Conservation (phyloP, 1,140 invertebrate species). For the Tribolium castaneum region DNA sequence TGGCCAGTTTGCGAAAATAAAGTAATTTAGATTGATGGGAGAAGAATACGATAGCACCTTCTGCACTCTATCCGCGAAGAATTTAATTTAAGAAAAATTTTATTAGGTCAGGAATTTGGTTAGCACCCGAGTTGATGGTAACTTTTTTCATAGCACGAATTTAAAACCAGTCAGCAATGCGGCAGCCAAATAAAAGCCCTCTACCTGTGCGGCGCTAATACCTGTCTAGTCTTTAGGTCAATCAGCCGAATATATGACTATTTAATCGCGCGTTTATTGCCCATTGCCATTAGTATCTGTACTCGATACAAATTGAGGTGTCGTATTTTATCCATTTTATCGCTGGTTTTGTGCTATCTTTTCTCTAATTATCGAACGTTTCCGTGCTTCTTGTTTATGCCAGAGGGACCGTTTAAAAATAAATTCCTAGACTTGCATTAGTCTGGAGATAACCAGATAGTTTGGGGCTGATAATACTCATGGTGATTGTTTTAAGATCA, state of each 20-base stretch:
- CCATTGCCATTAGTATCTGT: slow-evolving; percentile 21
- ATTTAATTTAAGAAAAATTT: too few species aligned
- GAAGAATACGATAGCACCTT: slow-evolving; percentile 23
- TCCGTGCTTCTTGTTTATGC: slow-evolving; percentile 5
- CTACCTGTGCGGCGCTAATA: not conserved
- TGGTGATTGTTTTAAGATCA: not conserved
- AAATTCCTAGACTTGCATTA: slow-evolving; percentile 44
- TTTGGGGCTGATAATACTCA: not conserved
- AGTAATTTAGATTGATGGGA: slow-evolving; percentile 49
- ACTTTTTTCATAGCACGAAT: too few species aligned
- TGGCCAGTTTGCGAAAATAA: slow-evolving; percentile 43
- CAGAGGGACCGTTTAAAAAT: slow-evolving; percentile 30
- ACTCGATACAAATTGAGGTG: slow-evolving; percentile 37
- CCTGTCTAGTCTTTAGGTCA: not conserved
- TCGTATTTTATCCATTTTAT: slow-evolving; percentile 34
- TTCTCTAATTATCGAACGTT: slow-evolving; percentile 25
- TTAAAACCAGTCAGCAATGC: too few species aligned
- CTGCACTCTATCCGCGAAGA: not conserved
- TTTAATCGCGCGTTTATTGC: slow-evolving; percentile 18
- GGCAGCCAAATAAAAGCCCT: not conserved
- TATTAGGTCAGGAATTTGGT: too few species aligned
- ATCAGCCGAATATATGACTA: slow-evolving; percentile 8
- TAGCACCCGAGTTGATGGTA: too few species aligned
- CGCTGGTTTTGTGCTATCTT: slow-evolving; percentile 24
- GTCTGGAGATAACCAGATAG: slow-evolving; percentile 31